phyloP scores from a whole-genome alignment of 2,888 invertebrate species.

The Cheilosia vernalis region DNA sequence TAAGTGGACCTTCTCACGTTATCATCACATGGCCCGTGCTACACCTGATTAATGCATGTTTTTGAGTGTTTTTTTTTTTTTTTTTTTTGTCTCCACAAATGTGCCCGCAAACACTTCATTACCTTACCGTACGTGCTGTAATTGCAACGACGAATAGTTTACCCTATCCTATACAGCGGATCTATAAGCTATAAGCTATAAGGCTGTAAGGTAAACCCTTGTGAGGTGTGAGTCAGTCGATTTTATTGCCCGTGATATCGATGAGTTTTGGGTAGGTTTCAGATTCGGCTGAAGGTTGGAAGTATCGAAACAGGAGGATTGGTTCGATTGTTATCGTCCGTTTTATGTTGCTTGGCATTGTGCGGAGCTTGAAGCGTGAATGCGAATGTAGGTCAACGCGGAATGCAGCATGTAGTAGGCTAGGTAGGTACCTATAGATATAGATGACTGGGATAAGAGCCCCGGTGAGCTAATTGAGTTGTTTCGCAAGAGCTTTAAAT shows the following conservation, averaged over 20 bases:
- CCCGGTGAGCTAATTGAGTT: not conserved
- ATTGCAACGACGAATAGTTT: constrained; percentile 40
- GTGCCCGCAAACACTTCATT: constrained; percentile 66
- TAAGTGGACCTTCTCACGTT: constrained; percentile 75
- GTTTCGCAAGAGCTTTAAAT: not conserved
- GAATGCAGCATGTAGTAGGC: not conserved
- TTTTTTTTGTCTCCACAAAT: constrained; percentile 27
- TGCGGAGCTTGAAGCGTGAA: constrained; percentile 1
- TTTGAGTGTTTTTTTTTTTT: constrained; percentile 44
- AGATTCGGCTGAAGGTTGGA: constrained; percentile 49
- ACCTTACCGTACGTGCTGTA: constrained; percentile 71
- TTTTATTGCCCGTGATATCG: constrained; percentile 58
- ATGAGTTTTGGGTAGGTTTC: constrained; percentile 68
- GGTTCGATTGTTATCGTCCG: constrained; percentile 64
- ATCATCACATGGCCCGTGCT: constrained; percentile 68
- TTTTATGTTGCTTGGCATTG: constrained; percentile 35
- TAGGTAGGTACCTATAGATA: not conserved
- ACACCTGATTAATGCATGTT: constrained; percentile 71
- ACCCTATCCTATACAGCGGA: not conserved
- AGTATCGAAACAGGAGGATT: constrained; percentile 66
- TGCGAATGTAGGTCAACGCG: constrained; percentile 51
- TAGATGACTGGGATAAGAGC: not conserved
- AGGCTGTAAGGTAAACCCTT: constrained; percentile 26
- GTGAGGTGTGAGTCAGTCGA: constrained; percentile 57
- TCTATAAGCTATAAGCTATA: no score